Percentiles rank a stretch among this genome's conserved stretches.
These are phyloP conservation scores for Scaptomyza hsui DNA, from an alignment of 1,140 invertebrate genomes.

Conservation along the genomic window DNA sequence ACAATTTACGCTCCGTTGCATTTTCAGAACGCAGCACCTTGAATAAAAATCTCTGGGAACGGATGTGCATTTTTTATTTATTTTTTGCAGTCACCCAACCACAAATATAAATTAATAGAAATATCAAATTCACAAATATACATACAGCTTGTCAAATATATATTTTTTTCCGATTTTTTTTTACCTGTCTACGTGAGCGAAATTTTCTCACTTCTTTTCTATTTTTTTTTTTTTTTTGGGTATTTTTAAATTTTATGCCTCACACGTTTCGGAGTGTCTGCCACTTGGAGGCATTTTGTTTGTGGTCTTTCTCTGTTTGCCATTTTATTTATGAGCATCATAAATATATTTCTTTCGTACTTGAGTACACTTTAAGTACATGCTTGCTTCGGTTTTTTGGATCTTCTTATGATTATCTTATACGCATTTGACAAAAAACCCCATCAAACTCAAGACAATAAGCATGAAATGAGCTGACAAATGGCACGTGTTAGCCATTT, in stretches of 20 bases:
- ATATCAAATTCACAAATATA: constrained; percentile 41
- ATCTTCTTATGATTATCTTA: constrained; percentile 58
- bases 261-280: constrained; percentile 62
- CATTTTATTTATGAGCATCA: constrained; percentile 72
- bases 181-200: constrained; percentile 48
- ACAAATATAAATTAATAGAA: constrained; percentile 49
- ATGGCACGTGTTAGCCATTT: constrained; percentile 57
- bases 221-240: constrained; percentile 37
- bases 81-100: constrained; percentile 23
- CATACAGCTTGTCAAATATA: constrained; percentile 39
- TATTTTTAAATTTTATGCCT: constrained; percentile 60
- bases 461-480: constrained; percentile 51
- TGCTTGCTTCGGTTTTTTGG: not conserved
- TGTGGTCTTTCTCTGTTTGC: constrained; percentile 41
- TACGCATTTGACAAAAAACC: constrained; percentile 40
- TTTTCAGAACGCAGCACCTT: constrained; percentile 25
- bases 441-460: constrained; percentile 28
- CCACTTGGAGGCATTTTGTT: constrained; percentile 41
- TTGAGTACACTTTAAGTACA: constrained; percentile 50
- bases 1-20: constrained; percentile 60
- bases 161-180: constrained; percentile 18
- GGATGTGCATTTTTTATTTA: constrained; percentile 36
- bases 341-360: constrained; percentile 62
- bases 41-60: constrained; percentile 40
- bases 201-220: constrained; percentile 31